Percentiles rank a stretch among this genome's conserved stretches.
Conservation (phyloP, 1,140 invertebrate species). For the Drosophila sechellia region DNA sequence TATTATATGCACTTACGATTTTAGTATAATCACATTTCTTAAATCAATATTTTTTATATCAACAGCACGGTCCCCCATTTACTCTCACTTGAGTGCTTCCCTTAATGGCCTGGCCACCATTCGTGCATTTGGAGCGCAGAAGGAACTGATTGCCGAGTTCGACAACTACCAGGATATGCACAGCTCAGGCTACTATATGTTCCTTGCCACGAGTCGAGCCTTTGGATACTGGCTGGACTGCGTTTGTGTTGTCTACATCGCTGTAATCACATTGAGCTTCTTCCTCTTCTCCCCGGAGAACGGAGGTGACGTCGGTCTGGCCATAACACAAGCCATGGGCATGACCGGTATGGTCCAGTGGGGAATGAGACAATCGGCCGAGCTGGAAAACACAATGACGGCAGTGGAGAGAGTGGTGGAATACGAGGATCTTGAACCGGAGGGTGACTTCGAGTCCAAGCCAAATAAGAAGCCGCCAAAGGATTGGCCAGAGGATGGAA, state of each 20-base stretch:
- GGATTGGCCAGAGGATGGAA: conserved; percentile 90
- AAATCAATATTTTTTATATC: not conserved
- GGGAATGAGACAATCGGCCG: conserved; percentile 92
- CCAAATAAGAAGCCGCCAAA: conserved; percentile 88
- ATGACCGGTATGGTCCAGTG: conserved; percentile 94
- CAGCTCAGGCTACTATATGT: conserved; percentile 88
- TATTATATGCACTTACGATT: not conserved
- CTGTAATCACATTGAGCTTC: conserved; percentile 89
- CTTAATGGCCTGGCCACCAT: conserved; percentile 96
- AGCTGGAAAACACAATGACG: conserved; percentile 93
- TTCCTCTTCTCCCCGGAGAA: conserved; percentile 87
- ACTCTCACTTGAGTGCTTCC: conserved; percentile 94
- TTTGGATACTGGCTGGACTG: conserved; percentile 93
- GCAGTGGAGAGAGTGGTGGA: conserved; percentile 92
- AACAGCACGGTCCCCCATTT: conserved; percentile 91
- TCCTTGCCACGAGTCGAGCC: conserved; percentile 87
- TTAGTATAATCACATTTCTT: not conserved
- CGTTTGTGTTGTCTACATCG: conserved; percentile 90
- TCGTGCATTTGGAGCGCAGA: conserved; percentile 92
- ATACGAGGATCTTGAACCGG: conserved; percentile 89
- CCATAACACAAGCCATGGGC: conserved; percentile 92
- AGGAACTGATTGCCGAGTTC: conserved; percentile 92
- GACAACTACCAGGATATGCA: conserved; percentile 91
- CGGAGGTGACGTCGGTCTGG: conserved; percentile 91
- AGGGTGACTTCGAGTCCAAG: conserved; percentile 88